Base-by-base conservation (phyloP, 1,140 invertebrate species). In the Orchesella cincta region DNA sequence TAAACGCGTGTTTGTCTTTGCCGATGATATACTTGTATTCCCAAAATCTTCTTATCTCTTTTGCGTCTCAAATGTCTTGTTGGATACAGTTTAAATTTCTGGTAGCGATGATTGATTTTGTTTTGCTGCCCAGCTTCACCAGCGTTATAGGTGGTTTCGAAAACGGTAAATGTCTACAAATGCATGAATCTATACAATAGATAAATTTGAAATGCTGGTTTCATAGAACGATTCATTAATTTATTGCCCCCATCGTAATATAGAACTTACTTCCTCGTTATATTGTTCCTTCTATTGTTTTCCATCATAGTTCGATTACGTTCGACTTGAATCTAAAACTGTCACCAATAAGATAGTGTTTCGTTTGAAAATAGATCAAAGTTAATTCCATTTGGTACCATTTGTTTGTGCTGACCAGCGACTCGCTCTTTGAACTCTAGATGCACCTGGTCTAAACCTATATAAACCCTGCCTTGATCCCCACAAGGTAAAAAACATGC, bases 401-500 rank as follows among this genome's bases (percentile, higher is more conserved):
- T 78, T 93, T 91, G 84, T 90, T 90, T 5, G 83, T 83, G 46
- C 75, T 84, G 5, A 91, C 89, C 36, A 92, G 82, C 5, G 62
- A 26, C 36, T 84, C 87, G 67, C 89, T 85, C 74, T 87, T 86
- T 16, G 81, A 86, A 54, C 92, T 90, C 89, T 78, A 93, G 86
- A 74, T 83, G 79, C 1, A 90, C 88, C 73, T 90, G 86, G 80
- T 90, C 89, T 79, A 95, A 83, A 82, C 87, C 88, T 3, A 92
- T n/a, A n/a, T n/a, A n/a, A n/a, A n/a, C n/a, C 88, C 26, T 87
- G 84, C 34, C 80, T 80, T 16, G 87, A 86, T 73, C 87, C 91
- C 90, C 91, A 92, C 83, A 91, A 90, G n/a, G 91, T 90, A 84
- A 91, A 93, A 85, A 93, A 93, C 87, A 93, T 90, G 77, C 87